Percentiles rank a stretch among this genome's conserved stretches.
These are phyloP conservation scores for Bilobella aurantiaca DNA, from an alignment of 1,140 invertebrate species.

Conservation along the genomic window DNA sequence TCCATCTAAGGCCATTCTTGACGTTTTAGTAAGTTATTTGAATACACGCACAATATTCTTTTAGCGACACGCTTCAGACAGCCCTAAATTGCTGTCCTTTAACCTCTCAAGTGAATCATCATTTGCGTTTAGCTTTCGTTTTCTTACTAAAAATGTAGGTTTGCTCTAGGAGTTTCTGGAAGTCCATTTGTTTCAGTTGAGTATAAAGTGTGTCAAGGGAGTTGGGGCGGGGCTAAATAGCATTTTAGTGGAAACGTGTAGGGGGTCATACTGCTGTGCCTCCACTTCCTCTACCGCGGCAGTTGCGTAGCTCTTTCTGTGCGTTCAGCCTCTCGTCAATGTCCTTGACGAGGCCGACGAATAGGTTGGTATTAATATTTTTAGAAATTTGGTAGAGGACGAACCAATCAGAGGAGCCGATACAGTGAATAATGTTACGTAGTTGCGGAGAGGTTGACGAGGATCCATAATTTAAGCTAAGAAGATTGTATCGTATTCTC, in stretches of 20 bases:
- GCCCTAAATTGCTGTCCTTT: no score
- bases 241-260: not conserved
- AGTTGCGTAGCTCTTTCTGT: not conserved
- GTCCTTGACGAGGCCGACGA: not conserved
- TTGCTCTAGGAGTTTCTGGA: not conserved
- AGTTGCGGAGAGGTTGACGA: not conserved
- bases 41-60: not conserved
- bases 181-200: slow-evolving; percentile 5
- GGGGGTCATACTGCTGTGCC: slow-evolving; percentile 5
- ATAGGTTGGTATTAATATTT: slow-evolving; percentile 8
- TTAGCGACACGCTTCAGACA: no score
- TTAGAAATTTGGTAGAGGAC: slow-evolving; percentile 11
- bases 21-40: not conserved
- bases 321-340: not conserved
- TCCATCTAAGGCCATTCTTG: slow-evolving; percentile 7
- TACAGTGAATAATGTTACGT: not conserved
- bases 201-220: slow-evolving; percentile 1
- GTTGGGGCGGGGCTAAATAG: not conserved
- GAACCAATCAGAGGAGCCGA: slow-evolving; percentile 6
- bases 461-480: slow-evolving; percentile 34
- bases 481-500: slow-evolving; percentile 61
- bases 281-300: not conserved
- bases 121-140: not conserved
- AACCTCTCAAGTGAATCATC: not conserved
- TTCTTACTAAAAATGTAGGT: not conserved